phyloP scores from a whole-genome alignment of 2,888 invertebrate genomes.

The Zeuzera pyrina region DNA sequence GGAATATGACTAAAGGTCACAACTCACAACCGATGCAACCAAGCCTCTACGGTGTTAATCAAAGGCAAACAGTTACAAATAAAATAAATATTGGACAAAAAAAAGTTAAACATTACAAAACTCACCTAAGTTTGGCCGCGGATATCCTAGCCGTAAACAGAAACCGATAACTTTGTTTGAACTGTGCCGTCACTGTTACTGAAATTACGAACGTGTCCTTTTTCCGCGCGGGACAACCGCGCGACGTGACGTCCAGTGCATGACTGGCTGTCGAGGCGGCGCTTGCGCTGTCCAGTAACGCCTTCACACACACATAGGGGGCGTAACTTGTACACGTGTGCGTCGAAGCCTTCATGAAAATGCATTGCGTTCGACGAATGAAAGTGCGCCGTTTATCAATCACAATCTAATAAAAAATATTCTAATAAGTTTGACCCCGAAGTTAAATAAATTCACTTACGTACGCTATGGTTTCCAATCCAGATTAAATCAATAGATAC shows the following conservation, averaged over 20 bases:
- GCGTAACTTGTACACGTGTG: conserved; percentile 18
- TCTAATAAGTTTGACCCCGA: too few relatives aligned
- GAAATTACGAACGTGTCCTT: conserved; percentile 19
- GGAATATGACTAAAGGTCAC: too few relatives aligned
- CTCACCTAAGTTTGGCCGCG: conserved; percentile 39
- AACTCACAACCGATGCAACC: too few relatives aligned
- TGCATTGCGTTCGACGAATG: too few relatives aligned
- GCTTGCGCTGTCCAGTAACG: conserved; percentile 46
- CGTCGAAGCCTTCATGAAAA: conserved; percentile 52
- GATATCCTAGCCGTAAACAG: conserved; percentile 56
- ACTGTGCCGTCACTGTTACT: conserved; percentile 38
- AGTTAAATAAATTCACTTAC: too few relatives aligned
- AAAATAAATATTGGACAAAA: conserved; percentile 27
- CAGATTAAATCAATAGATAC: too few relatives aligned
- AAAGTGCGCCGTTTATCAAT: too few relatives aligned
- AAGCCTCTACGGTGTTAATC: conserved; percentile 36
- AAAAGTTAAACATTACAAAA: conserved; percentile 35
- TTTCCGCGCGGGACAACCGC: conserved; percentile 30
- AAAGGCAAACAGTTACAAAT: conserved; percentile 30
- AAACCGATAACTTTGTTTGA: conserved; percentile 56
- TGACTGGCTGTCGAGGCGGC: conserved; percentile 53
- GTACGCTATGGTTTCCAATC: too few relatives aligned
- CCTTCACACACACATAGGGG: conserved; percentile 40
- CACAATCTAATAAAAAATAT: too few relatives aligned
- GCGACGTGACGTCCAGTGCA: conserved; percentile 30